phyloP scores from a whole-genome alignment of 2,888 invertebrate genomes.

The Synanthedon vespiformis region DNA sequence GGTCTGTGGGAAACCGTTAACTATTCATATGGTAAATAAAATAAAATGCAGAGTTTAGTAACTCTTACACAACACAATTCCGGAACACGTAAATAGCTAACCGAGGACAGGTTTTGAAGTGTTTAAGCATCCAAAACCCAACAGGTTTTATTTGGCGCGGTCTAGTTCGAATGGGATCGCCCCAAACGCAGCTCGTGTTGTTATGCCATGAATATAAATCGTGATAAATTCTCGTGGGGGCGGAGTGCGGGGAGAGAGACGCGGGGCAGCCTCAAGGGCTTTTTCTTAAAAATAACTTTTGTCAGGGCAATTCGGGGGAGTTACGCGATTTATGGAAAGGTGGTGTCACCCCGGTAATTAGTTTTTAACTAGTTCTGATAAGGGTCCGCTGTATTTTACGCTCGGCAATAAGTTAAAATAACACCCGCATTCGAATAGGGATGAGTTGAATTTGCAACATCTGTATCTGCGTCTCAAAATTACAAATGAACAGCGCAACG shows the following conservation, averaged over 20 bases:
- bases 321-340: conserved; percentile 64
- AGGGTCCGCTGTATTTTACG: conserved; percentile 59
- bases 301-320: conserved; percentile 67
- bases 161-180: conserved; percentile 57
- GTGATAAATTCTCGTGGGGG: conserved; percentile 68
- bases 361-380: conserved; percentile 72
- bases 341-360: conserved; percentile 70
- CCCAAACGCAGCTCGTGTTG: conserved; percentile 64
- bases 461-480: conserved; percentile 4
- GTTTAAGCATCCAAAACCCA: conserved; percentile 4
- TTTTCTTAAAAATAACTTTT: conserved; percentile 72
- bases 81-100: background rate
- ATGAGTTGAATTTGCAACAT: conserved; percentile 25
- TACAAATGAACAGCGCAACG: background rate
- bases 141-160: conserved; percentile 40
- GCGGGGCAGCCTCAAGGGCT: conserved; percentile 57
- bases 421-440: conserved; percentile 23
- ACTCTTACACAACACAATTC: background rate
- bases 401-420: conserved; percentile 52
- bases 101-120: conserved; percentile 1
- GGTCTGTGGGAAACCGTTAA: background rate
- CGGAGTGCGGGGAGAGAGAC: conserved; percentile 23
- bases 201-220: conserved; percentile 73
- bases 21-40: background rate
- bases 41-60: background rate